phyloP scores from a whole-genome alignment of 2,113 vertebrate species.

The Muntiacus muntjak region DNA sequence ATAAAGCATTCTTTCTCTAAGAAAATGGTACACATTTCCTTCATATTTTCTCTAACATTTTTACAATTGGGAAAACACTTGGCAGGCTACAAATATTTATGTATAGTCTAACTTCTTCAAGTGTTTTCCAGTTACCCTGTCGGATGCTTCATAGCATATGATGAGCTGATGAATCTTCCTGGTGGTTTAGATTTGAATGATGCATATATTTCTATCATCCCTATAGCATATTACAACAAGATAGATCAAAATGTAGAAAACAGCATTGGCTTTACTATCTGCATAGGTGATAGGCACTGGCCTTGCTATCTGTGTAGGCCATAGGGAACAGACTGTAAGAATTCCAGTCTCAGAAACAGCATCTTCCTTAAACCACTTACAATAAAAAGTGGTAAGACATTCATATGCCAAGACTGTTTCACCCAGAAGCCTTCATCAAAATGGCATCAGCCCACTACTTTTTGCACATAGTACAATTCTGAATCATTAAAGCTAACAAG shows the following conservation, averaged over 20 bases:
- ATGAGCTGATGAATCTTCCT: background rate
- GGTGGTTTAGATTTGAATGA: background rate
- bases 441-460: background rate
- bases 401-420: background rate
- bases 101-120: slow-evolving; percentile 38
- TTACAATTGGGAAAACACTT: slow-evolving; percentile 64
- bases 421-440: background rate
- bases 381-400: background rate
- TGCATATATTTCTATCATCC: background rate
- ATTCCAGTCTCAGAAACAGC: background rate
- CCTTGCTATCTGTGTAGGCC: background rate
- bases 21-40: slow-evolving; percentile 64
- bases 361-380: background rate
- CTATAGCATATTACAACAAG: background rate
- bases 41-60: slow-evolving; percentile 69
- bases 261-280: background rate
- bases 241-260: background rate
- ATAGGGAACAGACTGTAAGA: background rate
- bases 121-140: slow-evolving; percentile 24
- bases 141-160: background rate
- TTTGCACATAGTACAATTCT: background rate
- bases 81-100: slow-evolving; percentile 60
- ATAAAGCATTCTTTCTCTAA: slow-evolving; percentile 62
- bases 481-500: background rate
- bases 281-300: background rate